Evolutionary conservation across 2,888 invertebrate species (phyloP), one percentile per base, ranked within the genome.

Genomic region (Luperina testacea): DNA sequence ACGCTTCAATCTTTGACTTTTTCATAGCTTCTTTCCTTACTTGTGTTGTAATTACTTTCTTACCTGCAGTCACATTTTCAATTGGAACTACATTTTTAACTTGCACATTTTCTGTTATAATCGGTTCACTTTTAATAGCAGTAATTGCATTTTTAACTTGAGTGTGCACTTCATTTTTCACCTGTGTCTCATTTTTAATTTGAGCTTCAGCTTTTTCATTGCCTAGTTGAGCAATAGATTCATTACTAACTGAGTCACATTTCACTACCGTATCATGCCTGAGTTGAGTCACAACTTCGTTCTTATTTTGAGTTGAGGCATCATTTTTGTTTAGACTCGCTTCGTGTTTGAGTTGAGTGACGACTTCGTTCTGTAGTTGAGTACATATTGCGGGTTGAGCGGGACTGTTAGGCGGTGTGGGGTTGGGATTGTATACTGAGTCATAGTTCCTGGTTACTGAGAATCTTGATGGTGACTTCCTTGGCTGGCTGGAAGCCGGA

Each of bases 401-500:
- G 88, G 90, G 57, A 27, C 81, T 82, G 38, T 82, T 82, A 0
- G 81, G 81, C 15, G 91, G 92, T 1, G 91, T 91, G 20, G 90
- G 91, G 59, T 84, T 83, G 0, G 80, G 89, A 1, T 94, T 94
- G 87, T 96, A 96, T 3, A 93, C 90, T 0, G 93, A 87, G 75
- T 97, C 97, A 83, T 95, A 95, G 89, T 96, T 97, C n/a, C 97
- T 91, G 0, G 97, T 95, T 0, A 97, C 97, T 0, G 96, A 96
- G 89, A 97, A 97, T 0, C 97, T 90, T 8, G 94, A 97, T 6
- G 92, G 91, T 64, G 90, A 91, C 81, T 97, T 90, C 94, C 97
- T 97, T 92, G 91, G 97, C 96, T 90, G 97, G 96, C 82, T 97
- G 95, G 91, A 96, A 95, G 94, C 97, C 93, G 91, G 97, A 96